Conservation (phyloP, 2,113 vertebrate genomes). For the Conger conger region DNA sequence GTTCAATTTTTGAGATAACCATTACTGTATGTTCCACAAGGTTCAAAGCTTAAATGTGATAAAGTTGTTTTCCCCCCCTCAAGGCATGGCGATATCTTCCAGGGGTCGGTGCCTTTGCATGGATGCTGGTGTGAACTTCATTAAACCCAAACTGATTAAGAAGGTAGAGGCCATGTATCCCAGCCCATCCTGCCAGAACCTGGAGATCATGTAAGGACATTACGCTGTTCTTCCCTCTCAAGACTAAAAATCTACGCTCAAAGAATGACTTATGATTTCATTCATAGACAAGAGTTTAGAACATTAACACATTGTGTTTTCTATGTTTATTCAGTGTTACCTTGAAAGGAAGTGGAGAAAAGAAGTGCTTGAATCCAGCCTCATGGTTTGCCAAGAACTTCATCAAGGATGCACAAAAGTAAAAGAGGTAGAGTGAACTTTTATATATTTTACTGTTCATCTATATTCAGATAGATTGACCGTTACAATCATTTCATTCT, state of each 20-base stretch:
- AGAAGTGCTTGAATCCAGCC: slow-evolving; percentile 22
- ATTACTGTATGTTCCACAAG: too few relatives aligned
- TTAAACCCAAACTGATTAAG: slow-evolving; percentile 12
- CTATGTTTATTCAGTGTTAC: slow-evolving; percentile 16
- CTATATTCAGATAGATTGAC: not conserved
- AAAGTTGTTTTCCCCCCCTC: not conserved
- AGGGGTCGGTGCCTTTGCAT: slow-evolving; percentile 16
- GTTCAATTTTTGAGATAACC: not conserved
- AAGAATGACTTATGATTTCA: not conserved
- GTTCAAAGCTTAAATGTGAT: too few relatives aligned
- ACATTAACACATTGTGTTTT: not conserved
- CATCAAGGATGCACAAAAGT: slow-evolving; percentile 11
- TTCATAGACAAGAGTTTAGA: not conserved
- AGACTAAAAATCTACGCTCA: not conserved
- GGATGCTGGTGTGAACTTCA: slow-evolving; percentile 20
- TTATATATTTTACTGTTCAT: not conserved
- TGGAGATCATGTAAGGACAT: slow-evolving; percentile 18
- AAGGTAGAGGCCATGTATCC: slow-evolving; percentile 20
- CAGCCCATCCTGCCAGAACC: not conserved
- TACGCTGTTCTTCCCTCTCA: not conserved
- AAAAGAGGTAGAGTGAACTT: not conserved
- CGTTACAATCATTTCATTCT: not conserved
- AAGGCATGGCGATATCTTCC: not conserved
- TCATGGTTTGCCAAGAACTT: slow-evolving; percentile 22
- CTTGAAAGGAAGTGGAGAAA: slow-evolving; percentile 5